Evolutionary conservation across 2,113 vertebrate species (phyloP).

Genomic region (Peromyscus californicus): DNA sequence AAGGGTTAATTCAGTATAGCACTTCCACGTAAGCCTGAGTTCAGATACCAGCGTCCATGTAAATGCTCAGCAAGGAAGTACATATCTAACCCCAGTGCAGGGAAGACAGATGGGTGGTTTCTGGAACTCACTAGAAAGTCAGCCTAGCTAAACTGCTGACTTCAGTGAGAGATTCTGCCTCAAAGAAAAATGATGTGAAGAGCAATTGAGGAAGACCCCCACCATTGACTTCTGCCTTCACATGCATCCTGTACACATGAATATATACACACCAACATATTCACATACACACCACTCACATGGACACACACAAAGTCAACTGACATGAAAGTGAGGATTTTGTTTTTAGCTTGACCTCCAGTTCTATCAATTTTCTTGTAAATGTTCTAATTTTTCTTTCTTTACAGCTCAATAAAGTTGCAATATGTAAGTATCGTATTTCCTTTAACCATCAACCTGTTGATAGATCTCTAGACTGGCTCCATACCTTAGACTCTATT

Average conservation of each 20-base stretch:
- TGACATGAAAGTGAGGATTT: neutral
- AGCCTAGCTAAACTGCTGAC: neutral
- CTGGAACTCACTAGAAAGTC: neutral
- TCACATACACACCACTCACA: neutral
- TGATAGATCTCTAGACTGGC: neutral
- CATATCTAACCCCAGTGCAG: neutral
- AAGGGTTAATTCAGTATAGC: neutral
- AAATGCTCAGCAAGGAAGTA: neutral
- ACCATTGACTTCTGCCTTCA: neutral
- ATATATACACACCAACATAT: neutral
- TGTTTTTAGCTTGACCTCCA: neutral
- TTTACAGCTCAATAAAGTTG: neutral
- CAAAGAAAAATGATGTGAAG: neutral
- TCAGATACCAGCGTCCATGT: neutral
- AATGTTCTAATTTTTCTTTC: neutral
- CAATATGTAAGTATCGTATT: neutral
- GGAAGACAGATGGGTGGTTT: neutral
- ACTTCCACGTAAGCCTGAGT: neutral
- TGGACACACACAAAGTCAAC: neutral
- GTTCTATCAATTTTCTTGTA: neutral
- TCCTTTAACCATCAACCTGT: neutral
- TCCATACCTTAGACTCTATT: neutral
- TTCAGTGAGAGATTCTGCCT: neutral
- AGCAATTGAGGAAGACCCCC: neutral
- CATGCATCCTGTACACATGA: neutral